A percentile compares a stretch with the other conserved stretches of the same genome.
Evolutionary conservation across 1,140 invertebrate genomes (phyloP).

Genomic region (Theocolax elegans): DNA sequence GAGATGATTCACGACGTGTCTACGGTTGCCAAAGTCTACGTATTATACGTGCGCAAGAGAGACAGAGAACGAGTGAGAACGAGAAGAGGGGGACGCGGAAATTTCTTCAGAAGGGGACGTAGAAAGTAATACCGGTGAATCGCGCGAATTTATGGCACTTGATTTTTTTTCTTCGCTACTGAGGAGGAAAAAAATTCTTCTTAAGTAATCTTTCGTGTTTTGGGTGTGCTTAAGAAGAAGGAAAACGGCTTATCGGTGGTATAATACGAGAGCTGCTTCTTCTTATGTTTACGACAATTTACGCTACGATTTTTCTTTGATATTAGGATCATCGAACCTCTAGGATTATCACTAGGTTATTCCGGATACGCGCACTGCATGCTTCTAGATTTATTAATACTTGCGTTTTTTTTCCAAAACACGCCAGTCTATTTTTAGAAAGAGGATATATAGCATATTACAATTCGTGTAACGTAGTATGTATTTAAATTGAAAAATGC

Average conservation of each 20-base stretch:
- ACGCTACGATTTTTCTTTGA: slow-evolving; percentile 1
- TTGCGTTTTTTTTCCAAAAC: no score
- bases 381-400: no score
- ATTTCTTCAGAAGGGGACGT: slow-evolving; percentile 1
- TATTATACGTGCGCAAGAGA: neutral
- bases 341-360: no score
- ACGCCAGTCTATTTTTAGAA: no score
- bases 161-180: slow-evolving; percentile 1
- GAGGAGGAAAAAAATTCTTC: slow-evolving; percentile 4
- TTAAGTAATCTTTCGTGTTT: slow-evolving; percentile 41
- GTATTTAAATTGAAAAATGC: no score
- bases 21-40: slow-evolving; percentile 31
- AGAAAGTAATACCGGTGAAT: slow-evolving; percentile 4
- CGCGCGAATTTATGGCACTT: slow-evolving; percentile 35
- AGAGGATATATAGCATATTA: no score
- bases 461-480: no score
- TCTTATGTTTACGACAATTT: slow-evolving; percentile 9
- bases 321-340: no score
- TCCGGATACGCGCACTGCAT: no score
- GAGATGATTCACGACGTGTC: slow-evolving; percentile 31
- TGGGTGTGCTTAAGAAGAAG: neutral
- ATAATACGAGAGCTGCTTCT: neutral
- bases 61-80: no score
- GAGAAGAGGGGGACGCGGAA: no score
- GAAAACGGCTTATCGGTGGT: slow-evolving; percentile 15